phyloP scores from a whole-genome alignment of 2,888 invertebrate species.

The Sminthurides aquaticus region DNA sequence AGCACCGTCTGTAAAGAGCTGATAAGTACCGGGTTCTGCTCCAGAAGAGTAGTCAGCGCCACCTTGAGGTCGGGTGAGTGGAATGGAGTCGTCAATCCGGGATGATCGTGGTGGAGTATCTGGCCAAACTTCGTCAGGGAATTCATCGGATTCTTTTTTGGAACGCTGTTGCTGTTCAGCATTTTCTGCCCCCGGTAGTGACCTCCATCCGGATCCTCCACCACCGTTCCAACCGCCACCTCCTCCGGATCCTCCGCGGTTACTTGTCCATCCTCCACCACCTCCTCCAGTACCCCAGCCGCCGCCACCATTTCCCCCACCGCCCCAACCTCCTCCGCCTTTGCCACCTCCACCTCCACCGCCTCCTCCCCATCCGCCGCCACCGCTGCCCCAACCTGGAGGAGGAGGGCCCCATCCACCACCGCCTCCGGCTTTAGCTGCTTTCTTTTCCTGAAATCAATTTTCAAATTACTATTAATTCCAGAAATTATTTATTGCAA shows the following conservation, averaged over 20 bases:
- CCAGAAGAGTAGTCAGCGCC: too few relatives aligned
- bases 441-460: slow-evolving; percentile 4
- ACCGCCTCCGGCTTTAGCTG: slow-evolving; percentile 10
- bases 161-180: too few relatives aligned
- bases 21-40: too few relatives aligned
- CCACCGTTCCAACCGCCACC: slow-evolving; percentile 1
- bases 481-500: too few relatives aligned
- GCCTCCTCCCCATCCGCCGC: neutral
- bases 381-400: too few relatives aligned
- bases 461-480: too few relatives aligned
- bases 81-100: neutral
- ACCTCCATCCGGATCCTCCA: slow-evolving; percentile 9
- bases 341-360: neutral
- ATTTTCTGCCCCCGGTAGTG: too few relatives aligned
- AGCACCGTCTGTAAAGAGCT: neutral
- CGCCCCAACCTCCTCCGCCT: slow-evolving; percentile 12
- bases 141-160: neutral
- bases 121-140: slow-evolving; percentile 13
- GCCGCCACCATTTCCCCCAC: neutral
- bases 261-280: slow-evolving; percentile 10
- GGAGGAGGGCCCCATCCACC: too few relatives aligned
- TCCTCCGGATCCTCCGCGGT: neutral
- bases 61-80: neutral
- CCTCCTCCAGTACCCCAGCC: slow-evolving; percentile 3
- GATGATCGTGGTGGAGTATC: slow-evolving; percentile 8